Percentiles rank a stretch among this genome's conserved stretches.
Evolutionary conservation across 1,140 invertebrate genomes (phyloP).

Genomic region (Atta colombica): DNA sequence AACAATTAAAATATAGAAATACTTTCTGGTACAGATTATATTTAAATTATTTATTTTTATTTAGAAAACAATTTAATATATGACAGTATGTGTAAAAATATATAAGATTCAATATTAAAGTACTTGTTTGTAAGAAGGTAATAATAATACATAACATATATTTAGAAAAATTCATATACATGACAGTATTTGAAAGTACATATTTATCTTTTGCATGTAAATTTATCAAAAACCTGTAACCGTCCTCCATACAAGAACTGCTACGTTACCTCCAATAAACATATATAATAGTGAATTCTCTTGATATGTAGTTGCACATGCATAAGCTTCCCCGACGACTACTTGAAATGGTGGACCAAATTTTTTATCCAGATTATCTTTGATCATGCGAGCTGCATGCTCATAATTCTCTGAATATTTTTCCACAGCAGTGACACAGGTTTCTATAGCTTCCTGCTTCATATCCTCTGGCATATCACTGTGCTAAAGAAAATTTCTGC

Average conservation of each 20-base stretch:
- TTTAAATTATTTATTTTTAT: neutral
- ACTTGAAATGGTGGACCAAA: conserved; percentile 97
- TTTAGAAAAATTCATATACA: conserved; percentile 36
- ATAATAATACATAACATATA: conserved; percentile 10
- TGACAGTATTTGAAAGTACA: neutral
- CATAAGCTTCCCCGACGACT: conserved; percentile 96
- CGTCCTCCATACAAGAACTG: conserved; percentile 95
- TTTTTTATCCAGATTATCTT: conserved; percentile 97
- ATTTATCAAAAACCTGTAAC: conserved; percentile 71
- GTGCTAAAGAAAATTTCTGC: conserved; percentile 85
- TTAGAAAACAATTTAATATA: neutral
- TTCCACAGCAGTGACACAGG: conserved; percentile 96
- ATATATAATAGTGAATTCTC: conserved; percentile 95
- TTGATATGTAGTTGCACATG: conserved; percentile 97
- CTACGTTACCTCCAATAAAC: conserved; percentile 96
- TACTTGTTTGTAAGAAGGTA: conserved; percentile 13
- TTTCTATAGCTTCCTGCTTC: conserved; percentile 94
- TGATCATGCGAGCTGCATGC: conserved; percentile 93
- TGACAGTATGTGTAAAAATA: neutral
- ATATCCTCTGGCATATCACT: conserved; percentile 97
- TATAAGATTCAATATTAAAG: neutral
- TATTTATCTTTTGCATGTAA: neutral
- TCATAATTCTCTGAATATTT: conserved; percentile 94
- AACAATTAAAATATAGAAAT: neutral
- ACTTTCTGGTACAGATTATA: neutral